Evolutionary conservation across 2,888 invertebrate species (phyloP), one percentile per base, ranked within the genome.

Genomic region (Poecilus cupreus): DNA sequence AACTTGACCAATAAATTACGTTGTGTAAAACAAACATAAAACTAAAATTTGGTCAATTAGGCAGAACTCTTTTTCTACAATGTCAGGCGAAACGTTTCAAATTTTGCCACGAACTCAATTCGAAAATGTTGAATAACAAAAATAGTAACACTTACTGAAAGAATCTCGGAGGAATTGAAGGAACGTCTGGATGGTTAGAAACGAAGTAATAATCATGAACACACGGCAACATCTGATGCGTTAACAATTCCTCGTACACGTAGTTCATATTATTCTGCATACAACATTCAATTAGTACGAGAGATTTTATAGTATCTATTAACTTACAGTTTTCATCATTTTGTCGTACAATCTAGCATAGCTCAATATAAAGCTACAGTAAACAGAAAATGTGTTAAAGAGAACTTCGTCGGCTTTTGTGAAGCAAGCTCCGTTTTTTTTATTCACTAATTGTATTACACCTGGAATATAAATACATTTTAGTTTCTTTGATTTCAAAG

Each of bases 381-480:
- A 93, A 83, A 90, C 90, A 13, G 91, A 89, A 86, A 93, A 92
- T 18, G 91, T 91, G 8, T 89, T 86, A 84, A 92, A 91, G 74
- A 93, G 87, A 70, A 87, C 85, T 86, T 93, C 92, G 84, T 93
- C 93, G 5, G 90, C 90, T 0, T 83, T 49, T 54, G 89, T 88
- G 85, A 93, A 93, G 2, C 90, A 88, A 77, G 54, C 89, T 85
- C 85, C 89, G 87, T 87, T 86, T 5, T 84, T 87, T 86, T 93
- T 93, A 86, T 93, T 93, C 0, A 91, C 89, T 4, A 93, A 87
- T 86, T 92, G 91, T 0, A 93, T 91, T 0, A 92, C 90, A 72
- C 93, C 93, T 92, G 86, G 8, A 39, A 70, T 39, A 2, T 24
- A n/a, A n/a, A n/a, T n/a, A n/a, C n/a, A n/a, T n/a, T n/a, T n/a